These are phyloP conservation scores for Stegophylla sp. DNA, from an alignment of 2,888 invertebrate genomes.

Conservation along the genomic window DNA sequence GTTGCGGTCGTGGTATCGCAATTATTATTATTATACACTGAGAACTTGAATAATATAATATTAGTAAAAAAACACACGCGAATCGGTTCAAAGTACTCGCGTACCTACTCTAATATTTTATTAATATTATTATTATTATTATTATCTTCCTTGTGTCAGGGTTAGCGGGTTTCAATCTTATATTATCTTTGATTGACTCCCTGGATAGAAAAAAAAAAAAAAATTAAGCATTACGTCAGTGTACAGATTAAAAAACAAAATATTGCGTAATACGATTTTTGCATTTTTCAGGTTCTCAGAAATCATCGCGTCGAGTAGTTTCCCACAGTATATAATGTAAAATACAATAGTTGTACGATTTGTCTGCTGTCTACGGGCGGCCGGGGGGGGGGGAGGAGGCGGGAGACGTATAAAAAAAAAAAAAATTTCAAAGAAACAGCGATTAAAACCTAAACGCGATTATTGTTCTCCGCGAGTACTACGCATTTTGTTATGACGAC, in stretches of 20 bases:
- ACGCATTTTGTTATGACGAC: too few species aligned
- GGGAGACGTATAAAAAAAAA: too few species aligned
- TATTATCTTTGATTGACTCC: constrained; percentile 8
- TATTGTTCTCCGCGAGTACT: too few species aligned
- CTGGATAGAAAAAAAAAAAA: background rate
- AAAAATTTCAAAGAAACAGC: too few species aligned
- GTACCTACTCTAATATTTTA: too few species aligned
- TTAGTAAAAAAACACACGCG: background rate
- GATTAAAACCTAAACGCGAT: too few species aligned
- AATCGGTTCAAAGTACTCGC: constrained; percentile 20
- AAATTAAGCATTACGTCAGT: too few species aligned
- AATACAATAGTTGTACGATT: background rate
- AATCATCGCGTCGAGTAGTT: background rate
- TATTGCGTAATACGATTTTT: background rate
- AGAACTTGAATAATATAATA: background rate
- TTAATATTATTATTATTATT: background rate
- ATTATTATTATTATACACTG: background rate
- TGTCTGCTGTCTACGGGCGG: too few species aligned
- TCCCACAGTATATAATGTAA: background rate
- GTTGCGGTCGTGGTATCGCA: background rate
- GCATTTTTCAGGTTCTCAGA: background rate
- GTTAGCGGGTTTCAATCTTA: constrained; percentile 14
- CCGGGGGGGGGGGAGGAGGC: too few species aligned
- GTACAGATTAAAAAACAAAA: too few species aligned
- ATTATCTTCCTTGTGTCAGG: constrained; percentile 29